A percentile compares a stretch with the other conserved stretches of the same genome.
phyloP scores from a whole-genome alignment of 2,888 invertebrate species.

The Hydrotaea cyrtoneurina region DNA sequence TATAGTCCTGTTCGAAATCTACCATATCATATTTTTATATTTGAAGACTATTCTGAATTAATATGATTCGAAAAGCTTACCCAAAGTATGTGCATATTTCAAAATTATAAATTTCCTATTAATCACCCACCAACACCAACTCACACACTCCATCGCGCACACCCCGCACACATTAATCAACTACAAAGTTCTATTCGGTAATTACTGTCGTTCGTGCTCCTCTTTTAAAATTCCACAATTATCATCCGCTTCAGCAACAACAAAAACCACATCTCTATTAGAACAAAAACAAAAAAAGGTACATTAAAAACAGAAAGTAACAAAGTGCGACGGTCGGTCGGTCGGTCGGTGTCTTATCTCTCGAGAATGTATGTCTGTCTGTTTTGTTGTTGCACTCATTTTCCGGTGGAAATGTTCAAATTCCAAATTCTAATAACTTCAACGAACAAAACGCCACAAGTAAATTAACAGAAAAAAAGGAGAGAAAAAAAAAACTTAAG shows the following conservation, averaged over 20 bases:
- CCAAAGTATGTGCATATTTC: too few species aligned
- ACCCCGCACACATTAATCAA: background rate
- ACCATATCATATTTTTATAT: too few species aligned
- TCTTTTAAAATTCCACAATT: background rate
- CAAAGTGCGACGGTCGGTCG: too few species aligned
- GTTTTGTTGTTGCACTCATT: background rate
- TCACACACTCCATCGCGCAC: too few species aligned
- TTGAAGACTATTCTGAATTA: too few species aligned
- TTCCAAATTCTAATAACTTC: background rate
- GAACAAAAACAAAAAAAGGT: background rate
- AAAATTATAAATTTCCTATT: background rate
- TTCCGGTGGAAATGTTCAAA: constrained; percentile 15
- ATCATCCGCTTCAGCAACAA: background rate
- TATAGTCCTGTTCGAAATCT: too few species aligned
- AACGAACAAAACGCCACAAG: background rate
- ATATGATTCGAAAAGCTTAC: too few species aligned
- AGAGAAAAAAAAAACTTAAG: background rate
- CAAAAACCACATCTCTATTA: background rate
- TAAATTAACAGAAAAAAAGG: background rate
- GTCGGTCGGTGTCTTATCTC: background rate
- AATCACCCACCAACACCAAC: background rate
- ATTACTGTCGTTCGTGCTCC: background rate
- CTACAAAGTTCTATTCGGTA: constrained; percentile 2
- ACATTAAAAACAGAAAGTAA: background rate
- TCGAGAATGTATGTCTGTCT: background rate